Percentiles rank a stretch among this genome's conserved stretches.
These are phyloP conservation scores for Oncorhynchus gorbuscha DNA, from an alignment of 2,113 vertebrate species.

Conservation along the genomic window DNA sequence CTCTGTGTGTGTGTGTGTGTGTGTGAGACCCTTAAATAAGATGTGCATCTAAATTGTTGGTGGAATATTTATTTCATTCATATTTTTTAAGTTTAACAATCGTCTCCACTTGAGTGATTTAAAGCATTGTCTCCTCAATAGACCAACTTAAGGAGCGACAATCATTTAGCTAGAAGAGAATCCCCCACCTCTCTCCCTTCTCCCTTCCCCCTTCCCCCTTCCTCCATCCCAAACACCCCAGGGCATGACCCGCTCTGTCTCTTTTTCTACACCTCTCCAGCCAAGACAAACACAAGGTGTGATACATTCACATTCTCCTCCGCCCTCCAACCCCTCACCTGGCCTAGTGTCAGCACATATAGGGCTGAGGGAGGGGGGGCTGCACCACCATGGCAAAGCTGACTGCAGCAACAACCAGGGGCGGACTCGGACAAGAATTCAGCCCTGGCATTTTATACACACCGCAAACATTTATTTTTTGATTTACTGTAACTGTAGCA, in stretches of 20 bases:
- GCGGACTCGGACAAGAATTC: too few species aligned
- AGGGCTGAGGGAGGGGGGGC: too few species aligned
- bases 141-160: constrained; percentile 63
- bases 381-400: too few species aligned
- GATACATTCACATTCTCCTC: background rate
- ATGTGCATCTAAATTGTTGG: too few species aligned
- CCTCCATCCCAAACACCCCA: background rate
- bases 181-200: background rate
- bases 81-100: too few species aligned
- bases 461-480: too few species aligned
- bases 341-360: too few species aligned
- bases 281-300: constrained; percentile 14
- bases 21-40: background rate
- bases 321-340: background rate
- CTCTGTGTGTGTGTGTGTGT: constrained; percentile 3
- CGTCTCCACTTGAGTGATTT: too few species aligned
- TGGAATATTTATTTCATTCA: too few species aligned
- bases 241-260: background rate
- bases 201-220: background rate
- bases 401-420: too few species aligned
- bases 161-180: constrained; percentile 50
- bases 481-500: too few species aligned
- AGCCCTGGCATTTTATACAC: too few species aligned
- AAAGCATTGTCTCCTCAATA: constrained; percentile 52
- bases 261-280: background rate